Evolutionary conservation across 2,797 vertebrate species (phyloP).

Genomic region (Dendrocincla tyrannina): DNA sequence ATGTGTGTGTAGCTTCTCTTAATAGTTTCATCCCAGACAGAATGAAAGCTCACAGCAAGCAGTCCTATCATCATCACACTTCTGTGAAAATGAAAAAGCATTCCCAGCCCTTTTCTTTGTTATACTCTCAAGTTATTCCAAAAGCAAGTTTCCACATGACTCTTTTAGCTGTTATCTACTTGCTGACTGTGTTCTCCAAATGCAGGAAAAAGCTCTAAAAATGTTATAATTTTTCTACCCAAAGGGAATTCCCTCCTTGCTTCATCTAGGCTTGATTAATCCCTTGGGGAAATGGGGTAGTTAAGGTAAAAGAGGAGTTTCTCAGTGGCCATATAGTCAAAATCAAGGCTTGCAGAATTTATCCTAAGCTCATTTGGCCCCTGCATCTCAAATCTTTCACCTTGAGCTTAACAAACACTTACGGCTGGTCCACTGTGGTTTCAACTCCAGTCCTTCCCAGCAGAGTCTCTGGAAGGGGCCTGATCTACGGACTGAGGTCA

Average conservation of each 20-base stretch:
- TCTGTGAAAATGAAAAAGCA: constrained; percentile 13
- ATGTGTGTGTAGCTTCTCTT: neutral
- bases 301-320: neutral
- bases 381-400: neutral
- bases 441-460: neutral
- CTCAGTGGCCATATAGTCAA: neutral
- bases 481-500: neutral
- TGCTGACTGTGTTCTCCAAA: neutral
- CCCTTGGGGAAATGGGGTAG: neutral
- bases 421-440: neutral
- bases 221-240: neutral
- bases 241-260: neutral
- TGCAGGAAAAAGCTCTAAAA: neutral
- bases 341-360: neutral
- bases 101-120: neutral
- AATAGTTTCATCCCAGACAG: constrained; percentile 37
- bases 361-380: neutral
- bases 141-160: neutral
- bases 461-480: neutral
- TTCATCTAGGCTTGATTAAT: neutral
- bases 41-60: constrained; percentile 53
- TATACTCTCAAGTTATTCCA: neutral
- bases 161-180: neutral
- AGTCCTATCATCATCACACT: constrained; percentile 32
- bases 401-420: neutral